Percentiles rank a stretch among this genome's conserved stretches.
phyloP scores from a whole-genome alignment of 2,113 vertebrate genomes.

The Balaeniceps rex region DNA sequence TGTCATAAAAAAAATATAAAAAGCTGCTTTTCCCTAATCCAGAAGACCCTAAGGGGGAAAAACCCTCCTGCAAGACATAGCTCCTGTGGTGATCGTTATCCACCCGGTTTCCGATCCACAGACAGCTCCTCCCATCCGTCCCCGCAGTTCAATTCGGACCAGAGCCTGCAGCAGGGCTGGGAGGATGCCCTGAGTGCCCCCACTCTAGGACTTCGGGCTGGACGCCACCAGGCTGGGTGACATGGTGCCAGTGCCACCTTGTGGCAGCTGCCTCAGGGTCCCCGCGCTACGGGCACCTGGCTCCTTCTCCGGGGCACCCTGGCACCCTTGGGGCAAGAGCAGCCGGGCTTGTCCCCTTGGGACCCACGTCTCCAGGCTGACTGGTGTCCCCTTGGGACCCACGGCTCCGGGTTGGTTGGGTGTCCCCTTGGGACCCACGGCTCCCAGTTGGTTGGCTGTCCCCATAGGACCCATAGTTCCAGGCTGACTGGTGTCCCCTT shows the following conservation, averaged over 20 bases:
- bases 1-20: neutral
- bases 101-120: fast-evolving
- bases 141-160: fast-evolving
- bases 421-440: neutral
- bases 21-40: neutral
- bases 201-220: neutral
- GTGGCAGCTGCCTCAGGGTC: neutral
- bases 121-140: neutral
- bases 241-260: slow-evolving; percentile 19
- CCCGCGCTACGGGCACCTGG: fast-evolving
- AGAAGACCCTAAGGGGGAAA: neutral
- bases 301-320: neutral
- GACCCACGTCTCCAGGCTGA: neutral
- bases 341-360: neutral
- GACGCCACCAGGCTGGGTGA: neutral
- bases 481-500: neutral
- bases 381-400: neutral
- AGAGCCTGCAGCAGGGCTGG: neutral
- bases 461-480: neutral
- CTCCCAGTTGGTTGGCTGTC: too few relatives aligned
- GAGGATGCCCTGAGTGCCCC: neutral
- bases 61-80: neutral
- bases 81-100: neutral
- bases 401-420: neutral
- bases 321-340: fast-evolving